Base-by-base conservation (phyloP, 2,797 vertebrate species). In the Rhinogobio ventralis region DNA sequence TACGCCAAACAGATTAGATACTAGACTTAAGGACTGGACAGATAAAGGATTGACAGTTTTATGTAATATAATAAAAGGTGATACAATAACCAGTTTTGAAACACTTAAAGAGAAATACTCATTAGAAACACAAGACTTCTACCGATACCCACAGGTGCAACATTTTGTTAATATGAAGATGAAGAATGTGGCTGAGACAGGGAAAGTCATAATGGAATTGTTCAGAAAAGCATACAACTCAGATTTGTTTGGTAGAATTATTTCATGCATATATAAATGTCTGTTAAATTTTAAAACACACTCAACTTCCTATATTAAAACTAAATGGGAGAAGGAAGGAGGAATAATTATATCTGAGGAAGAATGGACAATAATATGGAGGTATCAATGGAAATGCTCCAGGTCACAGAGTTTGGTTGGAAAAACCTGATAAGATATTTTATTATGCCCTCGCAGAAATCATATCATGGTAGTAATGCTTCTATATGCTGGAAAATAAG, bases 371-470 rank as follows among this genome's bases (percentile, higher is more conserved):
- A 11, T 14, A 57, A 67, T 83, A 79, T 79, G 57, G 55, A 39
- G 5, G 1, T 8, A 25, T 81, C 66, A 85, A 49, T 73, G 83
- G 62, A 81, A 77, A 46, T 85, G 55, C 15, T 82, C 79, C n/a
- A 85, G 55, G 8, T 55, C 66, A 66, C 62, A n/a, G n/a, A 73
- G 23, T 75, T 53, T 57, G 69, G 7, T 2, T 45, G 53, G 46
- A 83, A 79, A n/a, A 46, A 25, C 14, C 20, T 53, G 19, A 85
- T 78, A 51, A 82, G 79, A 23, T 62, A 84, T 28, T 79, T 88
- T 67, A 86, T 88, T 42, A 85, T 79, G 42, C 79, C 85, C 4
- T 60, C 4, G n/a, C 57, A 83, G 45, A 83, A 79, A 64, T 75
- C 62, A 17, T 11, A 76, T 15, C 57, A 49, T 42, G 53, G 28